Conservation (phyloP, 2,888 invertebrate species). For the Priocnemis perturbator region DNA sequence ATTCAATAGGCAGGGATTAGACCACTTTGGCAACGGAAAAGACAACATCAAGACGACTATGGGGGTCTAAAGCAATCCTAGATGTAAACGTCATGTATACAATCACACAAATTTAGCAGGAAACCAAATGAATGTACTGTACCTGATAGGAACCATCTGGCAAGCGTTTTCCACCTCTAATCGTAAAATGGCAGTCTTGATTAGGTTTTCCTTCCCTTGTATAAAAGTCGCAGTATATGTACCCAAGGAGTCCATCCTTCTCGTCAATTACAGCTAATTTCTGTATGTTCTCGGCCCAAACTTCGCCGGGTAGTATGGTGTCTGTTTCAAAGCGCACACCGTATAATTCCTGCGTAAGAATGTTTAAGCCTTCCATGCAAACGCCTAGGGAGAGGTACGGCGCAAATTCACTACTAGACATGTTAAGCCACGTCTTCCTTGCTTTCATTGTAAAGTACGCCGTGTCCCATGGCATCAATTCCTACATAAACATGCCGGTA, state of each 20-base stretch:
- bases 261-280: slow-evolving; percentile 94
- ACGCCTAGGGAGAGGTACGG: slow-evolving; percentile 94
- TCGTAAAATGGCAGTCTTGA: slow-evolving; percentile 99
- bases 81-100: too few relatives aligned
- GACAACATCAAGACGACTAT: slow-evolving; percentile 96
- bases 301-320: slow-evolving; percentile 82
- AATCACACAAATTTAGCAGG: neutral
- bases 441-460: slow-evolving; percentile 88
- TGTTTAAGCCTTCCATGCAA: slow-evolving; percentile 98
- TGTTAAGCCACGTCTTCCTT: slow-evolving; percentile 83
- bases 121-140: slow-evolving; percentile 13
- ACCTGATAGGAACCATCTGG: slow-evolving; percentile 90
- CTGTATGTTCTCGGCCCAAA: slow-evolving; percentile 92
- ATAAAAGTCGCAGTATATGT: slow-evolving; percentile 98
- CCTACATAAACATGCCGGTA: slow-evolving; percentile 38
- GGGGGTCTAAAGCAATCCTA: slow-evolving; percentile 75
- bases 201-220: slow-evolving; percentile 93
- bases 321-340: slow-evolving; percentile 87
- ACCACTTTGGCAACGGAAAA: slow-evolving; percentile 85
- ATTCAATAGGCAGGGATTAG: slow-evolving; percentile 86
- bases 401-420: slow-evolving; percentile 84
- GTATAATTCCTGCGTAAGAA: slow-evolving; percentile 88
- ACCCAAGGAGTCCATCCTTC: slow-evolving; percentile 88
- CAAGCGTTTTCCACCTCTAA: slow-evolving; percentile 91
- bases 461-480: slow-evolving; percentile 86